These are phyloP conservation scores for Heliconius hermathena DNA, from an alignment of 1,140 invertebrate genomes.

Conservation along the genomic window DNA sequence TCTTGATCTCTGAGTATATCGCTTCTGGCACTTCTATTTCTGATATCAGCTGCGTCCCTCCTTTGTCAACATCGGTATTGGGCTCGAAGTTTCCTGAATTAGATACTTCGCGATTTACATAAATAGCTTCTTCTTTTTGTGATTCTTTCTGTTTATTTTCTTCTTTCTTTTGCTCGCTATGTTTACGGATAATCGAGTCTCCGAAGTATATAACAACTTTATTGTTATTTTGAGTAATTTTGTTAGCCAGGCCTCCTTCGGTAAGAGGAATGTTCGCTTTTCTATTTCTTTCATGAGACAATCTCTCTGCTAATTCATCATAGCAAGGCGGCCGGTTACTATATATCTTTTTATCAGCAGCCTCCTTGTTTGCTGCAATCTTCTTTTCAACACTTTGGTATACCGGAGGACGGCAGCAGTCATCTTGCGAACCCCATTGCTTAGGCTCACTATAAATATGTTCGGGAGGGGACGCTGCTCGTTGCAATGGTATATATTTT, in stretches of 20 bases:
- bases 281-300: conserved; percentile 69
- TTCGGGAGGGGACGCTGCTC: conserved; percentile 62
- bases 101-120: conserved; percentile 70
- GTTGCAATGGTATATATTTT: conserved; percentile 75
- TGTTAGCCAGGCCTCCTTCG: conserved; percentile 64
- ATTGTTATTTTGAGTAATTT: conserved; percentile 82
- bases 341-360: conserved; percentile 70
- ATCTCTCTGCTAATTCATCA: conserved; percentile 71
- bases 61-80: conserved; percentile 64
- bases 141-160: conserved; percentile 54
- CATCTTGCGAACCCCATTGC: conserved; percentile 66
- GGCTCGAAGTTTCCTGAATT: conserved; percentile 65
- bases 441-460: conserved; percentile 74
- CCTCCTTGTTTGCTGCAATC: conserved; percentile 62
- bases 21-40: conserved; percentile 74
- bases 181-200: conserved; percentile 83
- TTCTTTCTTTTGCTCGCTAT: conserved; percentile 70
- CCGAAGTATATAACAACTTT: conserved; percentile 88
- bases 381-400: conserved; percentile 77
- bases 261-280: conserved; percentile 50
- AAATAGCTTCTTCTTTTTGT: conserved; percentile 74
- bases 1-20: conserved; percentile 76
- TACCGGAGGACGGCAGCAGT: conserved; percentile 66
- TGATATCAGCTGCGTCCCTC: conserved; percentile 68
- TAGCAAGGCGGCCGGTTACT: conserved; percentile 75